Evolutionary conservation across 2,797 vertebrate species (phyloP).

Genomic region (Sandelia bainsii): DNA sequence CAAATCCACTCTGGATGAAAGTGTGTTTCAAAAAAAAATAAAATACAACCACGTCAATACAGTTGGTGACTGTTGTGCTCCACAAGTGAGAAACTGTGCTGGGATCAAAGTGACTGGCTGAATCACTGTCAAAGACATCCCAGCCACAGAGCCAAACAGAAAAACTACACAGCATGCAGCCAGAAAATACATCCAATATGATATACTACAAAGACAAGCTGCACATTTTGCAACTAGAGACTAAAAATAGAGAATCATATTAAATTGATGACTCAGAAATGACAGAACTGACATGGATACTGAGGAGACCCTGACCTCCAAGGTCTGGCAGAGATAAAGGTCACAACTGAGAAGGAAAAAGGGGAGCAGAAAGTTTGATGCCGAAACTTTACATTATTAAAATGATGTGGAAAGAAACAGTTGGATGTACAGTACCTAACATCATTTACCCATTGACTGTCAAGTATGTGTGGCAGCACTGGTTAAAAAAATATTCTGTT

Average conservation of each 20-base stretch:
- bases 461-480: slow-evolving; percentile 9
- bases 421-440: background rate
- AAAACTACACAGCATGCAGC: slow-evolving; percentile 41
- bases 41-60: slow-evolving; percentile 50
- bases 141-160: slow-evolving; percentile 46
- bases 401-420: slow-evolving; percentile 5
- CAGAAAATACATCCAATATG: slow-evolving; percentile 37
- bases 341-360: slow-evolving; percentile 7
- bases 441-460: slow-evolving; percentile 23
- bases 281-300: slow-evolving; percentile 5
- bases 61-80: slow-evolving; percentile 53
- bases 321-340: background rate
- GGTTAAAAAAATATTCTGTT: slow-evolving; percentile 5
- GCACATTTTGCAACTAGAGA: slow-evolving; percentile 18
- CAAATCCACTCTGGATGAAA: slow-evolving; percentile 67
- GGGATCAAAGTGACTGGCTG: slow-evolving; percentile 55
- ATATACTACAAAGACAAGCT: slow-evolving; percentile 18
- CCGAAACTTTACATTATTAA: slow-evolving; percentile 6
- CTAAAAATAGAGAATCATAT: slow-evolving; percentile 30
- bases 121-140: slow-evolving; percentile 59
- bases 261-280: slow-evolving; percentile 14
- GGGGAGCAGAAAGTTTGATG: slow-evolving; percentile 5
- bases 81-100: slow-evolving; percentile 48
- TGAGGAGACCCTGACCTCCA: background rate
- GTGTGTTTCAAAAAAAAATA: slow-evolving; percentile 37